Evolutionary conservation across 2,888 invertebrate species (phyloP).

Genomic region (Trissolcus brochymenae): DNA sequence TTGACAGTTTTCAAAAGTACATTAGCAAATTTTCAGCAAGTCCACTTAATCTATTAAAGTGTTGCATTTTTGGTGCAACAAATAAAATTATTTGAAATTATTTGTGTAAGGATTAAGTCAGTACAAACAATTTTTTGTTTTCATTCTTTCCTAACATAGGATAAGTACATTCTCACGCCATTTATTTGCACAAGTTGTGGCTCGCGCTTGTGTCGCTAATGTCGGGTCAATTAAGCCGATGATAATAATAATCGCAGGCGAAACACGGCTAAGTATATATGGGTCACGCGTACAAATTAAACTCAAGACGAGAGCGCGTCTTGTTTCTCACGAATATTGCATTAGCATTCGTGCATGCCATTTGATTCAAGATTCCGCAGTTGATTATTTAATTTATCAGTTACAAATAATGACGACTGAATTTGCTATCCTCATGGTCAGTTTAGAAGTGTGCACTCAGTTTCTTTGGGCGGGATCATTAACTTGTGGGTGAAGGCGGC

Average conservation of each 20-base stretch:
- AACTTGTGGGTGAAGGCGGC: conserved; percentile 39
- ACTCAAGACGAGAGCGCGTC: not conserved
- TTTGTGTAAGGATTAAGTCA: too few species aligned
- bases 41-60: too few species aligned
- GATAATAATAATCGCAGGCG: conserved; percentile 9
- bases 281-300: conserved; percentile 15
- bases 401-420: conserved; percentile 16
- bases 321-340: conserved; percentile 23
- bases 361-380: not conserved
- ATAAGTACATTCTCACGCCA: conserved; percentile 9
- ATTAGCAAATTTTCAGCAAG: too few species aligned
- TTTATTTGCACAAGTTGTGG: not conserved
- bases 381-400: conserved; percentile 17
- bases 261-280: conserved; percentile 11
- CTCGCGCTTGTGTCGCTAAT: conserved; percentile 3
- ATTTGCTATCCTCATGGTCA: conserved; percentile 30
- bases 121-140: not conserved
- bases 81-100: too few species aligned
- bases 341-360: conserved; percentile 13
- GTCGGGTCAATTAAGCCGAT: conserved; percentile 16
- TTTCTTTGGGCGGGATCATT: conserved; percentile 31
- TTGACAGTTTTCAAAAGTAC: too few species aligned
- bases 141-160: not conserved
- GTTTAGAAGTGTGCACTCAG: not conserved
- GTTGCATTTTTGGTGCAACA: too few species aligned